A percentile compares a stretch with the other conserved stretches of the same genome.
Evolutionary conservation across 2,888 invertebrate species (phyloP).

Genomic region (Siphlonurus alternatus): DNA sequence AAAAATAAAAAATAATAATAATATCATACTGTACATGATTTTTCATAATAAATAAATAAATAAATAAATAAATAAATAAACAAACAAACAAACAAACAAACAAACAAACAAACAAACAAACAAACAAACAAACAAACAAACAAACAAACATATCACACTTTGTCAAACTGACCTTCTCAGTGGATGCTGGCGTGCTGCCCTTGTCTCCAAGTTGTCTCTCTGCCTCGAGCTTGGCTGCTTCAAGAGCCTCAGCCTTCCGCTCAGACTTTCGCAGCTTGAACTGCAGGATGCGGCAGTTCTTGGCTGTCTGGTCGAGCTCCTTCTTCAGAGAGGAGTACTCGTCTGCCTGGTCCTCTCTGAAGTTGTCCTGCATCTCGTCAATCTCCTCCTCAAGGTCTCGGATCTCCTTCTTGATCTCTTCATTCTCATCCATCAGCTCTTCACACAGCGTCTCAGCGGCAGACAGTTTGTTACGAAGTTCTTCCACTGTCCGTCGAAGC

Average conservation of each 20-base stretch:
- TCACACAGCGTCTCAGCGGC: conserved; percentile 86
- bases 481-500: conserved; percentile 44
- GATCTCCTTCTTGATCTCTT: conserved; percentile 83
- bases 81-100: too few relatives aligned
- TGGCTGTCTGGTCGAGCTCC: conserved; percentile 90
- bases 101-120: too few relatives aligned
- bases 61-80: too few relatives aligned
- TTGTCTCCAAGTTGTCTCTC: conserved; percentile 41
- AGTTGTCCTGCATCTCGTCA: conserved; percentile 97
- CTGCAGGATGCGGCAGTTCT: conserved; percentile 94
- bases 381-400: conserved; percentile 91
- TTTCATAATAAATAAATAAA: too few relatives aligned
- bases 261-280: conserved; percentile 96
- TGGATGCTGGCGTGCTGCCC: background rate
- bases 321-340: conserved; percentile 88
- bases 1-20: too few relatives aligned
- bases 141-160: too few relatives aligned
- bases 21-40: too few relatives aligned
- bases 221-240: conserved; percentile 62
- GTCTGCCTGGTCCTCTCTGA: conserved; percentile 92
- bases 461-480: conserved; percentile 63
- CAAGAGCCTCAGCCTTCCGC: conserved; percentile 68
- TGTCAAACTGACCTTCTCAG: conserved; percentile 25
- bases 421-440: conserved; percentile 91
- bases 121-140: too few relatives aligned